phyloP scores from a whole-genome alignment of 2,888 invertebrate species.

The Diachrysia chrysitis region DNA sequence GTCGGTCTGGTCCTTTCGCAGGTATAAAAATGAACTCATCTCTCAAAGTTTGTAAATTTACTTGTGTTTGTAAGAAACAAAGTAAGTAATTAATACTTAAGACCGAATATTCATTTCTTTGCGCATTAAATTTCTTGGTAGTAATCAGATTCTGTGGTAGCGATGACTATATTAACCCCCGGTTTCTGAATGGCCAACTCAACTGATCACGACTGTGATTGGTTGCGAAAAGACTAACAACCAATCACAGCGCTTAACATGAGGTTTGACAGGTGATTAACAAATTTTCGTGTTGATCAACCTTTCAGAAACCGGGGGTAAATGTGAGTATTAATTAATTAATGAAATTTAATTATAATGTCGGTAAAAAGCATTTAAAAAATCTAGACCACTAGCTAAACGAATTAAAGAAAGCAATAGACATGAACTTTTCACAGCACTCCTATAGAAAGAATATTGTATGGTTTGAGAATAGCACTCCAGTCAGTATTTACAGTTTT shows the following conservation, averaged over 20 bases:
- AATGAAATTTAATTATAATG: too few relatives aligned
- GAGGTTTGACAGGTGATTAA: too few relatives aligned
- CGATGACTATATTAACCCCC: too few relatives aligned
- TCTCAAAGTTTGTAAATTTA: background rate
- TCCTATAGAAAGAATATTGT: background rate
- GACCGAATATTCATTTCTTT: background rate
- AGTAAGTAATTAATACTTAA: background rate
- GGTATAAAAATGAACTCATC: constrained; percentile 31
- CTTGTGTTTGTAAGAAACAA: background rate
- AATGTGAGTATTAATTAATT: too few relatives aligned
- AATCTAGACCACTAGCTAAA: background rate
- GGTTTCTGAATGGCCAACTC: too few relatives aligned
- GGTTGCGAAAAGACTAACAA: too few relatives aligned
- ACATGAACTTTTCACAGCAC: background rate
- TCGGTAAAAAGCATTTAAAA: too few relatives aligned
- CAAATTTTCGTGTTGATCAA: too few relatives aligned
- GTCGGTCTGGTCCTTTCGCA: constrained; percentile 19
- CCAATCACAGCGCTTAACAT: too few relatives aligned
- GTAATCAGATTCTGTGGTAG: too few relatives aligned
- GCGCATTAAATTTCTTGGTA: background rate
- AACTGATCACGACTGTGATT: too few relatives aligned
- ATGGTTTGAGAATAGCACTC: constrained; percentile 1
- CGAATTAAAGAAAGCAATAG: background rate
- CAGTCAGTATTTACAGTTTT: constrained; percentile 7
- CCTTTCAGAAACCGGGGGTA: too few relatives aligned